These are phyloP conservation scores for Typhlichthys subterraneus DNA, from an alignment of 2,797 vertebrate genomes.

Conservation along the genomic window DNA sequence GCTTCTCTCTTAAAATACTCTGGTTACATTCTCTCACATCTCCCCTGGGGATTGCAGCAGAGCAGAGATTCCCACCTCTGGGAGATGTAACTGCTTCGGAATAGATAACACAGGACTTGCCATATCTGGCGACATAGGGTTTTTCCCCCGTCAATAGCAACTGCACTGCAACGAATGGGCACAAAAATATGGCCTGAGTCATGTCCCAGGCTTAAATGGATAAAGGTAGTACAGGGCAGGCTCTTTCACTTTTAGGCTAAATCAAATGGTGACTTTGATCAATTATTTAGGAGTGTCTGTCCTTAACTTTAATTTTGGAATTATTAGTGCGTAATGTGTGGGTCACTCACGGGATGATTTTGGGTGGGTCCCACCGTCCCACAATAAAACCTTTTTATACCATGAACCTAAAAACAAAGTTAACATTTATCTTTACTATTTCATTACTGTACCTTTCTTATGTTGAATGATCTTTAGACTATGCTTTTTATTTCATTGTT, in stretches of 20 bases:
- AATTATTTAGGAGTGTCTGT: too few relatives aligned
- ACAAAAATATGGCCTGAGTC: background rate
- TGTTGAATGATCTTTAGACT: too few relatives aligned
- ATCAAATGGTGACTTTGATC: background rate
- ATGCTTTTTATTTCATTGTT: too few relatives aligned
- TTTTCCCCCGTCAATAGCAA: conserved; percentile 6
- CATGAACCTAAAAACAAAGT: too few relatives aligned
- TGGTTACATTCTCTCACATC: conserved; percentile 53
- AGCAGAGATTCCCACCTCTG: conserved; percentile 43
- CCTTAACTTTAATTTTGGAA: too few relatives aligned
- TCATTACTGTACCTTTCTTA: background rate
- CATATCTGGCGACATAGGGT: conserved; percentile 23
- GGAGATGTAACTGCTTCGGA: conserved; percentile 50
- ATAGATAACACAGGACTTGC: conserved; percentile 30
- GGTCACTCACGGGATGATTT: too few relatives aligned
- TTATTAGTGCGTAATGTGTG: too few relatives aligned
- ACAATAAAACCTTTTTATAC: too few relatives aligned
- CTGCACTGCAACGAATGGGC: background rate
- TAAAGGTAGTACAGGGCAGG: background rate
- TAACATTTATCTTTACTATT: too few relatives aligned
- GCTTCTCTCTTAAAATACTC: conserved; percentile 70
- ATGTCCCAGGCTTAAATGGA: background rate
- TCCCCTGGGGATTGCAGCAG: conserved; percentile 42
- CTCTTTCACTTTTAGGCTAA: background rate
- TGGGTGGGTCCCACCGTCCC: too few relatives aligned